phyloP scores from a whole-genome alignment of 2,888 invertebrate species.

The Agrochola lota region DNA sequence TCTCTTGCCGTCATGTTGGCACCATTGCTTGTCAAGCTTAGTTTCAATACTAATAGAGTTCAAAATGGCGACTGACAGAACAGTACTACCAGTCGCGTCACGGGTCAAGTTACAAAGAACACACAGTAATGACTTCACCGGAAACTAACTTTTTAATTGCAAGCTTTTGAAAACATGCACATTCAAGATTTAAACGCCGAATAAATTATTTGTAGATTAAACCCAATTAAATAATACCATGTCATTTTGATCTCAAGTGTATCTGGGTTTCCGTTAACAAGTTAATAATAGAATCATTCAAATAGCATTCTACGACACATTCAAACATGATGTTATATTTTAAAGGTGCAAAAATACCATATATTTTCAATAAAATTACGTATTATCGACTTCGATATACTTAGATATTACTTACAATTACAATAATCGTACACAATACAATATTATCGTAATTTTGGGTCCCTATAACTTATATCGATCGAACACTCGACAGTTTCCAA shows the following conservation, averaged over 20 bases:
- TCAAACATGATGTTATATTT: slow-evolving; percentile 43
- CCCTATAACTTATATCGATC: slow-evolving; percentile 62
- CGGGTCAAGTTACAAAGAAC: no score
- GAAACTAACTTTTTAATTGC: not conserved
- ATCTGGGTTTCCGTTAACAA: not conserved
- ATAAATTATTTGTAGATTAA: not conserved
- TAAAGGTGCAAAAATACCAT: slow-evolving; percentile 60
- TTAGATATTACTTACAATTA: slow-evolving; percentile 38
- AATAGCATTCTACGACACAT: slow-evolving; percentile 24
- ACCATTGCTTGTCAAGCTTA: no score
- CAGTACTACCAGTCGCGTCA: no score
- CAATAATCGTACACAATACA: slow-evolving; percentile 53
- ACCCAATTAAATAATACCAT: not conserved
- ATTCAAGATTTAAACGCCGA: not conserved
- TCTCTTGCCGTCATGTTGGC: no score
- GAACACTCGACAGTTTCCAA: slow-evolving; percentile 52
- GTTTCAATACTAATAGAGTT: no score
- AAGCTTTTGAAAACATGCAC: not conserved
- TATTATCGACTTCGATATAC: slow-evolving; percentile 50
- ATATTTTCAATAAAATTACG: slow-evolving; percentile 52
- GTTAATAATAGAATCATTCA: slow-evolving; percentile 26
- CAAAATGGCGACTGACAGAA: no score
- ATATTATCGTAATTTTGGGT: slow-evolving; percentile 63
- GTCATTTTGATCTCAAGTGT: slow-evolving; percentile 8
- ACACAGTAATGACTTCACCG: not conserved